phyloP scores from a whole-genome alignment of 2,113 vertebrate species.

The Alectura lathami region DNA sequence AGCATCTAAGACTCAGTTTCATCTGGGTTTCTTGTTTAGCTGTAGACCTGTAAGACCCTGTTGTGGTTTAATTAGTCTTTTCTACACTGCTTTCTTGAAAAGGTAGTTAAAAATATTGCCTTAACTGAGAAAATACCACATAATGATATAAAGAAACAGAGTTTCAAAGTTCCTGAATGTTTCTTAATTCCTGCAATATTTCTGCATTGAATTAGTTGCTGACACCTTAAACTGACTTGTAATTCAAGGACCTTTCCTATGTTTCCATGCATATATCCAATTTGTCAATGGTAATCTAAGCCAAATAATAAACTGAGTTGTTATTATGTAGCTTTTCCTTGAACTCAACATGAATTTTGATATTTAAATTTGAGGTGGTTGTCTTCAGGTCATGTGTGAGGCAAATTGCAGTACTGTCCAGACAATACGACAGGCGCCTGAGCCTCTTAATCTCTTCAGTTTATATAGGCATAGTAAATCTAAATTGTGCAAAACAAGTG shows the following conservation, averaged over 20 bases:
- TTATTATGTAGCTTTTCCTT: neutral
- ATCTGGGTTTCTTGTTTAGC: neutral
- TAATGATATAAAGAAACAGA: neutral
- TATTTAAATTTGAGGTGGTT: neutral
- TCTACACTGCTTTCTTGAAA: neutral
- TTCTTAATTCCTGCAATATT: neutral
- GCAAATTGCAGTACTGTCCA: neutral
- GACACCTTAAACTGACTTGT: accelerated
- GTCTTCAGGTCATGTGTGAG: neutral
- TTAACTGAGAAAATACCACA: neutral
- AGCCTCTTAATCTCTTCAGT: neutral
- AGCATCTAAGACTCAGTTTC: neutral
- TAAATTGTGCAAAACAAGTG: neutral
- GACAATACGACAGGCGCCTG: neutral
- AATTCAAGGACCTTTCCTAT: neutral
- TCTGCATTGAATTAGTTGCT: neutral
- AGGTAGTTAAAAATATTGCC: neutral
- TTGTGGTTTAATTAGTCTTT: neutral
- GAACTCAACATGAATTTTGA: neutral
- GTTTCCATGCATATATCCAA: neutral
- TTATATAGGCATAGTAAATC: neutral
- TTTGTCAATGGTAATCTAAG: neutral
- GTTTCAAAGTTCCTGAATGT: neutral
- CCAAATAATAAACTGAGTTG: neutral
- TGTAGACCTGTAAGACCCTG: neutral